Evolutionary conservation across 2,797 vertebrate species (phyloP).

Genomic region (Lophura swinhoii): DNA sequence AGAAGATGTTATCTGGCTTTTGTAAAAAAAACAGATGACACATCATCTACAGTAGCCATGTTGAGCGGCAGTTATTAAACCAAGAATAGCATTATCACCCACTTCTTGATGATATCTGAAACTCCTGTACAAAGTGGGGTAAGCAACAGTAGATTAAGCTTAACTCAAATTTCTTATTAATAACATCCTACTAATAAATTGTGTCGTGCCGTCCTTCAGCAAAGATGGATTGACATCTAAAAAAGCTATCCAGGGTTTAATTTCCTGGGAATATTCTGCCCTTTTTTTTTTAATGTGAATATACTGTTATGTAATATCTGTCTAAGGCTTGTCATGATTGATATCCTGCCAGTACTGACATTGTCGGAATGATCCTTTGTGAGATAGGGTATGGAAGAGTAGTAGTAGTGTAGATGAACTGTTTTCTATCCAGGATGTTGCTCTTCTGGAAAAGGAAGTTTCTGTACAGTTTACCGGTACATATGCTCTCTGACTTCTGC

Average conservation of each 20-base stretch:
- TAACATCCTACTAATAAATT: conserved; percentile 7
- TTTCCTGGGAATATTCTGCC: not conserved
- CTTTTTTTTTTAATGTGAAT: not conserved
- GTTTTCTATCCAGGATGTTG: not conserved
- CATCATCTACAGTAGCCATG: not conserved
- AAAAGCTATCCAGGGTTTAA: not conserved
- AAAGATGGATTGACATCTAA: not conserved
- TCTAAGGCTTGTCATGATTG: not conserved
- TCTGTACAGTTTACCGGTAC: not conserved
- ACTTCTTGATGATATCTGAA: conserved; percentile 14
- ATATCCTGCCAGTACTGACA: not conserved
- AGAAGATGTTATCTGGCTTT: not conserved
- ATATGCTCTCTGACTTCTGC: not conserved
- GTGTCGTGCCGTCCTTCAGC: conserved; percentile 4
- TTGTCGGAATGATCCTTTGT: not conserved
- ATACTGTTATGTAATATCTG: not conserved
- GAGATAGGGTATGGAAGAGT: not conserved
- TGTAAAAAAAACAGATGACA: not conserved
- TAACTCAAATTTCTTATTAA: not conserved
- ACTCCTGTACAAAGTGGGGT: conserved; percentile 2
- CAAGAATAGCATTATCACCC: not conserved
- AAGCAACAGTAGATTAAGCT: not conserved
- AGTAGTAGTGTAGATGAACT: not conserved
- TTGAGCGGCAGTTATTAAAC: not conserved
- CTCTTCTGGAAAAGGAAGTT: not conserved